phyloP scores from a whole-genome alignment of 2,888 invertebrate species.

The Barypeithes pellucidus region DNA sequence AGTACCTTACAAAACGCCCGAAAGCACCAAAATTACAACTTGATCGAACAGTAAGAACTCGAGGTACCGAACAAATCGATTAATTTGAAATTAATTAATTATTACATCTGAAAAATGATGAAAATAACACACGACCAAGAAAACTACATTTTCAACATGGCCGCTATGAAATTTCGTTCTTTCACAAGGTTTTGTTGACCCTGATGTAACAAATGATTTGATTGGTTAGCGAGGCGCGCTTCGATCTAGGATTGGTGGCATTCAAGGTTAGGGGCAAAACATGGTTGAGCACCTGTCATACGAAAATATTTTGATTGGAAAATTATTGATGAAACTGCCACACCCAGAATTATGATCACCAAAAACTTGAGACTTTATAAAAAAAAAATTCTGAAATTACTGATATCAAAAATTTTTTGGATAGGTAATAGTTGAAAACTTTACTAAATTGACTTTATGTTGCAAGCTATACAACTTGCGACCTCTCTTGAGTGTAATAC shows the following conservation, averaged over 20 bases:
- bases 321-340: conserved; percentile 23
- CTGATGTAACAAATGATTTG: conserved; percentile 66
- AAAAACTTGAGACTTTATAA: background rate
- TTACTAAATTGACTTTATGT: too few species aligned
- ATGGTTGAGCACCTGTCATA: conserved; percentile 71
- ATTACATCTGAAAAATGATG: conserved; percentile 64
- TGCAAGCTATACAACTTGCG: too few species aligned
- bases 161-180: conserved; percentile 71
- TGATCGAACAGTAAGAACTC: conserved; percentile 56
- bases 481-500: background rate
- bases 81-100: conserved; percentile 44
- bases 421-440: too few species aligned
- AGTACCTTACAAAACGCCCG: conserved; percentile 54
- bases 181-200: conserved; percentile 73
- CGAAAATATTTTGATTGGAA: conserved; percentile 20
- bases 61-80: conserved; percentile 42
- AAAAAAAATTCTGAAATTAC: too few species aligned
- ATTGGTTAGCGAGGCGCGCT: conserved; percentile 68
- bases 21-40: conserved; percentile 59
- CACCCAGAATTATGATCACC: conserved; percentile 1
- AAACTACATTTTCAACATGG: conserved; percentile 73
- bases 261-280: conserved; percentile 72
- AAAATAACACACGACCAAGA: conserved; percentile 69
- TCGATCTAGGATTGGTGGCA: conserved; percentile 67
- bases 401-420: too few species aligned